These are phyloP conservation scores for Rousettus madagascariensis DNA, from an alignment of 2,797 vertebrate species.

Conservation along the genomic window DNA sequence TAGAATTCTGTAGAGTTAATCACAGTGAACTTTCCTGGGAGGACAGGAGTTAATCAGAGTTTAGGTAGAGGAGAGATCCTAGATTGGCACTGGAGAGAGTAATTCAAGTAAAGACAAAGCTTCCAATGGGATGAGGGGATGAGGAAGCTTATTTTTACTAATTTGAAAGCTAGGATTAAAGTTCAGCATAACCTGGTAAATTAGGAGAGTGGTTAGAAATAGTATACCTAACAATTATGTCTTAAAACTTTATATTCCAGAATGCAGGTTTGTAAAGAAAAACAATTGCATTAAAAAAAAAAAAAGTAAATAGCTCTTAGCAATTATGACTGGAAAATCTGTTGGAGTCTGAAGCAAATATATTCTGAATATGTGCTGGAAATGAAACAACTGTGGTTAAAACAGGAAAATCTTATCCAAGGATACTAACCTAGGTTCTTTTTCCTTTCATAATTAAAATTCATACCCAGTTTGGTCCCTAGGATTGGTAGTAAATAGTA, in stretches of 20 bases:
- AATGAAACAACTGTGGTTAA: conserved; percentile 42
- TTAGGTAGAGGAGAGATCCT: conserved; percentile 7
- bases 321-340: neutral
- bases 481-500: neutral
- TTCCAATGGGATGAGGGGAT: neutral
- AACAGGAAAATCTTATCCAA: conserved; percentile 8
- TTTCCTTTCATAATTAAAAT: conserved; percentile 55
- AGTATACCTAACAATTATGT: conserved; percentile 33
- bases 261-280: conserved; percentile 4
- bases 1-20: conserved; percentile 33
- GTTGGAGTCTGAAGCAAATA: neutral
- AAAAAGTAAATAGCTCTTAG: neutral
- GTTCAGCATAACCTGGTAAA: conserved; percentile 28
- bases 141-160: neutral
- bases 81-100: neutral
- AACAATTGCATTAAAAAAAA: neutral
- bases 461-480: neutral
- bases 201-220: conserved; percentile 28
- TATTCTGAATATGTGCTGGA: neutral
- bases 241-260: conserved; percentile 36
- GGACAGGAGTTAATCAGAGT: conserved; percentile 33
- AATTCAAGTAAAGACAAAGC: conserved; percentile 32
- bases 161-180: conserved; percentile 26
- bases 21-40: conserved; percentile 9
- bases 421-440: neutral